Percentiles rank a stretch among this genome's conserved stretches.
Evolutionary conservation across 2,113 vertebrate genomes (phyloP).

Genomic region (Tamias sibiricus): DNA sequence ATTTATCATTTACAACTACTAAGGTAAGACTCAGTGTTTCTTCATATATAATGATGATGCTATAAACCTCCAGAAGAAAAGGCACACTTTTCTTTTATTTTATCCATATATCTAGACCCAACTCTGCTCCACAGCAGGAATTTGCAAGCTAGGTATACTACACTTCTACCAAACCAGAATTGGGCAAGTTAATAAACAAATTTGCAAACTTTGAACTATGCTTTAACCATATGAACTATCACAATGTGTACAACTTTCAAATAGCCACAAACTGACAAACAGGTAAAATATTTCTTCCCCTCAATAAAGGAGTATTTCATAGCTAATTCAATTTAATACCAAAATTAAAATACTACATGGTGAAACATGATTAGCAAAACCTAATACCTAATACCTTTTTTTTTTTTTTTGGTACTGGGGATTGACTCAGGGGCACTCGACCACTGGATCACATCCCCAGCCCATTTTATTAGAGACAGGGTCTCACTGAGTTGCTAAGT

Average conservation of each 20-base stretch:
- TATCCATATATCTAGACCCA: background rate
- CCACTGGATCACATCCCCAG: too few species aligned
- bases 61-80: background rate
- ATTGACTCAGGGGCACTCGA: too few species aligned
- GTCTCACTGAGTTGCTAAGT: too few species aligned
- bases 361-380: slow-evolving; percentile 46
- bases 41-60: background rate
- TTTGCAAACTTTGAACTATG: background rate
- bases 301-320: slow-evolving; percentile 18
- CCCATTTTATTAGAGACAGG: too few species aligned
- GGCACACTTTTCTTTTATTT: background rate
- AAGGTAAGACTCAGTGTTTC: background rate
- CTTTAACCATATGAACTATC: background rate
- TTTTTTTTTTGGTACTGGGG: too few species aligned
- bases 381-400: background rate
- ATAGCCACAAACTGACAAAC: background rate
- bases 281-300: slow-evolving; percentile 5
- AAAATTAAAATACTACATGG: slow-evolving; percentile 14
- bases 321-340: slow-evolving; percentile 23
- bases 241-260: background rate
- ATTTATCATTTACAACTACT: background rate
- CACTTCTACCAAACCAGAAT: background rate
- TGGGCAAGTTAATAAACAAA: background rate
- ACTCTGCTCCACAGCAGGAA: background rate
- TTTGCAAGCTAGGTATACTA: background rate